Base-by-base conservation (phyloP, 2,113 vertebrate species). In the Cyanoramphus novaezelandiae region DNA sequence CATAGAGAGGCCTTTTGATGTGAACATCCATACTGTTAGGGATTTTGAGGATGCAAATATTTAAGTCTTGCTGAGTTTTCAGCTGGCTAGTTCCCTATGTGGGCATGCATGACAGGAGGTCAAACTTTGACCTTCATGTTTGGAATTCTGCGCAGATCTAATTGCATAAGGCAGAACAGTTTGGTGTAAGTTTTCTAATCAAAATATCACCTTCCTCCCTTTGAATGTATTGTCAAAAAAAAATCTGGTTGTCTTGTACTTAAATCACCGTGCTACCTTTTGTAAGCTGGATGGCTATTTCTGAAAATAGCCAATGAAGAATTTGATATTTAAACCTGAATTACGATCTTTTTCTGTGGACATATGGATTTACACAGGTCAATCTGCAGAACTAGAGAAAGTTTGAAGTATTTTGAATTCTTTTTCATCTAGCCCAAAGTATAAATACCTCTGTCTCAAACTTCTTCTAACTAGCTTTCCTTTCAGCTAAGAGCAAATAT, bases 1-100 rank as follows among this genome's bases (percentile, higher is more conserved):
- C 12, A 17, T 2, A 14, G 25, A 46, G 27, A 62, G 6, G 50
- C 23, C 6, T 50, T n/a, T 23, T 0, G 1, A 5, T 27, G 44
- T 52, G 28, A 59, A 64, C 57, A 46, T 65, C 11, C 9, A 37
- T 24, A 6, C 43, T 57, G 13, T 39, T 50, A 15, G 14, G 33
- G 44, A 27, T 17, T 41, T 25, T 57, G 37, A 63, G 19, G 19
- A 37, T 35, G 28, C 12, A 44, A 71, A 10, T 15, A 35, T 35
- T 59, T 9, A 65, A 21, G 24, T 65, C 18, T 7, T 24, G 25
- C 19, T 15, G 17, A 18, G 17, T 55, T 63, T 69, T 62, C 55
- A 41, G 13, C 13, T 0, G 3, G 27, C 27, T 43, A 33, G 15
- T 25, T 60, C 44, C 60, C 17, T 52, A 13, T 44, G 28, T 46